A percentile compares a stretch with the other conserved stretches of the same genome.
These are phyloP conservation scores for Eupithecia pulchellata DNA, from an alignment of 2,888 invertebrate species.

Conservation along the genomic window DNA sequence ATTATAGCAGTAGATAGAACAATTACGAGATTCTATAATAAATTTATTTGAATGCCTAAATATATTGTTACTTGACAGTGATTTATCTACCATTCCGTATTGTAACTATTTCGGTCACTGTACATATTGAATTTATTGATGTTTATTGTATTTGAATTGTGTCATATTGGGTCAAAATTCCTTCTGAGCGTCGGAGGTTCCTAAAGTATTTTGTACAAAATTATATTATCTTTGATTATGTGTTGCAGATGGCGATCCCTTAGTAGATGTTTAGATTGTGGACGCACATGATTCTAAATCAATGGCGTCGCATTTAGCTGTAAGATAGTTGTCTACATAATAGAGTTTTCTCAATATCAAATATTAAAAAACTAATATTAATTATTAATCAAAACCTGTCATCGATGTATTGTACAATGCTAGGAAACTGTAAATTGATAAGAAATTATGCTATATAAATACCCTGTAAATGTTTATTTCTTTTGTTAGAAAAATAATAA, in stretches of 20 bases:
- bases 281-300: conserved; percentile 57
- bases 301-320: conserved; percentile 19
- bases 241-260: conserved; percentile 41
- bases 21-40: conserved; percentile 61
- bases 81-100: conserved; percentile 66
- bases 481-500: conserved; percentile 81
- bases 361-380: conserved; percentile 47
- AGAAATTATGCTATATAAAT: conserved; percentile 79
- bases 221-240: conserved; percentile 42
- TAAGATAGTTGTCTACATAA: conserved; percentile 57
- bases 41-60: conserved; percentile 47
- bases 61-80: conserved; percentile 56
- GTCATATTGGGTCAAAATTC: conserved; percentile 55
- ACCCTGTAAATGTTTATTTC: conserved; percentile 78
- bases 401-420: conserved; percentile 83
- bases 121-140: conserved; percentile 53
- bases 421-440: conserved; percentile 79
- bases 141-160: conserved; percentile 50
- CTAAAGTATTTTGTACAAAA: conserved; percentile 57
- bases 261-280: conserved; percentile 44
- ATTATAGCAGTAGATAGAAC: conserved; percentile 58
- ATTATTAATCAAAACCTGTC: conserved; percentile 64
- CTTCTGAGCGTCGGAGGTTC: conserved; percentile 63
- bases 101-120: conserved; percentile 59
- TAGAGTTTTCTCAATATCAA: conserved; percentile 62